These are phyloP conservation scores for Phoxinus phoxinus DNA, from an alignment of 2,113 vertebrate species.

Conservation along the genomic window DNA sequence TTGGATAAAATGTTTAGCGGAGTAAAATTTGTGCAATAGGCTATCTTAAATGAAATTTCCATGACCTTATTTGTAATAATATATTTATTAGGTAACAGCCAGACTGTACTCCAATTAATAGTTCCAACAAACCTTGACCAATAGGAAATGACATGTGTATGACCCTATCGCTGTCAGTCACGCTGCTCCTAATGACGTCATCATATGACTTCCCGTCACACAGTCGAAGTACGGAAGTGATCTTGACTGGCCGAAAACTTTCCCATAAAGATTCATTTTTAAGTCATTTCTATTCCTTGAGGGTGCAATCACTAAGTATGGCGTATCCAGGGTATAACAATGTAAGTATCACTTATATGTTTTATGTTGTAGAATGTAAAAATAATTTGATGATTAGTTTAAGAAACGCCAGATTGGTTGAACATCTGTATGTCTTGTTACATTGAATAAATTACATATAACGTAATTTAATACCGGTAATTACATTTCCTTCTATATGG, in stretches of 20 bases:
- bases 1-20: too few species aligned
- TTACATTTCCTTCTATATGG: neutral
- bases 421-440: neutral
- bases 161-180: neutral
- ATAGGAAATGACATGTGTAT: too few species aligned
- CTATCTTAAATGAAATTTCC: too few species aligned
- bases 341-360: constrained; percentile 38
- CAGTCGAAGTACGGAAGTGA: neutral
- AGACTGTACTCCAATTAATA: too few species aligned
- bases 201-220: neutral
- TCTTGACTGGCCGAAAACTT: neutral
- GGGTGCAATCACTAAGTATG: constrained; percentile 17
- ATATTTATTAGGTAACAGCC: too few species aligned
- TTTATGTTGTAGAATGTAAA: neutral
- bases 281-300: neutral
- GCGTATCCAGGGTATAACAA: constrained; percentile 58
- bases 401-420: neutral
- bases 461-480: too few species aligned
- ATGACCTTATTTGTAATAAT: too few species aligned
- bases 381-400: neutral
- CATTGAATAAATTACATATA: neutral
- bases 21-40: too few species aligned
- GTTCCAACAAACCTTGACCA: too few species aligned
- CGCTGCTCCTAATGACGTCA: neutral
- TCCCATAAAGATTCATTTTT: neutral